A percentile compares a stretch with the other conserved stretches of the same genome.
phyloP scores from a whole-genome alignment of 1,140 invertebrate genomes.

The Heterodera carotae region DNA sequence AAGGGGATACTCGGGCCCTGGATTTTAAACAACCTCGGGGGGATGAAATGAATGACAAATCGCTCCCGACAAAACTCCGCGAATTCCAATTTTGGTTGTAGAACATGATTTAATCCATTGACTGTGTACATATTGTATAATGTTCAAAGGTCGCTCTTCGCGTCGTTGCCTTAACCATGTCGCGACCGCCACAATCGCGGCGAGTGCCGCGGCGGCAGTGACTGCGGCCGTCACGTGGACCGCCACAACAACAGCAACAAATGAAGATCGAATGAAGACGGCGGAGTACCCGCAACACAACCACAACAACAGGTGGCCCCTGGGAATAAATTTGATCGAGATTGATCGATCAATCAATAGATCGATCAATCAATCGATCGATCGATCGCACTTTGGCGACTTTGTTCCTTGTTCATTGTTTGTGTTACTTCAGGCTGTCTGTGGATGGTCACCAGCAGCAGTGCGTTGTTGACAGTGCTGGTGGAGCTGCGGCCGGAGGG shows the following conservation, averaged over 20 bases:
- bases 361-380: no score
- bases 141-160: no score
- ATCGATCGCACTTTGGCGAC: no score
- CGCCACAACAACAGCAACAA: background rate
- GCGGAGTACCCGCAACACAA: background rate
- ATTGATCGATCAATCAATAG: background rate
- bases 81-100: no score
- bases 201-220: conserved; percentile 16
- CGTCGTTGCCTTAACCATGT: conserved; percentile 10
- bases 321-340: background rate
- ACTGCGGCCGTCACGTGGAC: conserved; percentile 22
- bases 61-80: no score
- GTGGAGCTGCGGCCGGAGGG: conserved; percentile 1
- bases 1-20: no score
- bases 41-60: no score
- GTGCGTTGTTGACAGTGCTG: background rate
- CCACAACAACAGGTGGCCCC: conserved; percentile 10
- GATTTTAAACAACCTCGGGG: no score
- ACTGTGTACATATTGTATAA: no score
- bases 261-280: conserved; percentile 17
- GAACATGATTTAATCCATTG: no score
- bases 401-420: no score
- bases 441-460: conserved; percentile 3
- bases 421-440: background rate
- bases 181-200: conserved; percentile 19